Conservation (phyloP, 2,113 vertebrate genomes). For the Forbesichthys agassizii region DNA sequence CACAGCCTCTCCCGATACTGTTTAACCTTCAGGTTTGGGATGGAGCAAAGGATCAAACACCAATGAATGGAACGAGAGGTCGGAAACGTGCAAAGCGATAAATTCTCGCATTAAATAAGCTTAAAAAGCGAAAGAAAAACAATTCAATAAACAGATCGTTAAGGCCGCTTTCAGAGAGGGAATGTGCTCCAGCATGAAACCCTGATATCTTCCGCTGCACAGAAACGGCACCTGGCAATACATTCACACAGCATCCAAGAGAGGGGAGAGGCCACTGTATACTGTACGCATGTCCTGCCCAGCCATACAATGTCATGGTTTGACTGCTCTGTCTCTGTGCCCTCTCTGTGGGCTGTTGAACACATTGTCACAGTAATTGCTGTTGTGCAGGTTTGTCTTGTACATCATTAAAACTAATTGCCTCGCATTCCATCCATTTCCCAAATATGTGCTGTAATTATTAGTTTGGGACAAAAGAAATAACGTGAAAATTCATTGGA, state of each 20-base stretch:
- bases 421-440: conserved; percentile 76
- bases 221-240: conserved; percentile 33
- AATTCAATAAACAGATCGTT: conserved; percentile 22
- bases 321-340: conserved; percentile 54
- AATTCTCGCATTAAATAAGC: conserved; percentile 20
- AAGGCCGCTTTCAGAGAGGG: neutral
- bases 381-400: conserved; percentile 76
- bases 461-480: conserved; percentile 66
- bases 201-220: conserved; percentile 7
- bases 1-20: conserved; percentile 55
- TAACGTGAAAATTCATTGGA: conserved; percentile 69
- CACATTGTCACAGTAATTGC: conserved; percentile 77
- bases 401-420: conserved; percentile 85
- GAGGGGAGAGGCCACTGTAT: conserved; percentile 49
- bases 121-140: conserved; percentile 23
- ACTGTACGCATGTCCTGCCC: conserved; percentile 11
- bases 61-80: conserved; percentile 27
- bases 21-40: conserved; percentile 56
- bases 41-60: conserved; percentile 37
- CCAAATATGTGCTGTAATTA: conserved; percentile 75
- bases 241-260: conserved; percentile 28
- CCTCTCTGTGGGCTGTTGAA: conserved; percentile 64
- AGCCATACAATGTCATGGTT: conserved; percentile 34
- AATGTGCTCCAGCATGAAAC: conserved; percentile 3
- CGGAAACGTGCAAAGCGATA: conserved; percentile 37